Evolutionary conservation across 2,113 vertebrate species (phyloP).

Genomic region (Octodon degus): DNA sequence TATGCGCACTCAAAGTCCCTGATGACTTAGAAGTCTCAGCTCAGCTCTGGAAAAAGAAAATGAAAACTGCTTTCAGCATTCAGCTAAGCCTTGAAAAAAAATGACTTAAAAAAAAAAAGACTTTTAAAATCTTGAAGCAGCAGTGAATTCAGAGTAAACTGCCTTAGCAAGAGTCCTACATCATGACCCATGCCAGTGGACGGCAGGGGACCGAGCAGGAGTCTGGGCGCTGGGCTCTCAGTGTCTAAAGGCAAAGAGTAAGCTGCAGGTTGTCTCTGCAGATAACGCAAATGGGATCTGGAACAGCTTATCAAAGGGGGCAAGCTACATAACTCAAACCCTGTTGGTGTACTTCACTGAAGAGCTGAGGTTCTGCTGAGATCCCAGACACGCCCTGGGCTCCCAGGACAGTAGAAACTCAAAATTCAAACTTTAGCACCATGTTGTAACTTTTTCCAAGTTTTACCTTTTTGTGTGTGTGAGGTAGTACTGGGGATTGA

Average conservation of each 20-base stretch:
- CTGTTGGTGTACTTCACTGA: neutral
- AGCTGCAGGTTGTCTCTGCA: neutral
- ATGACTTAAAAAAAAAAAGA: neutral
- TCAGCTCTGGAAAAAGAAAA: conserved; percentile 35
- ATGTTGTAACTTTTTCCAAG: neutral
- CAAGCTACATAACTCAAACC: neutral
- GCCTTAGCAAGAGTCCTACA: neutral
- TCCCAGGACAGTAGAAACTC: neutral
- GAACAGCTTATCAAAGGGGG: neutral
- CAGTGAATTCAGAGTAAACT: conserved; percentile 17
- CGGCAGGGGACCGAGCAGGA: neutral
- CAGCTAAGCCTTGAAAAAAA: neutral
- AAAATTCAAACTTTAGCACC: conserved; percentile 40
- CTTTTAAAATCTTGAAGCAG: conserved; percentile 19
- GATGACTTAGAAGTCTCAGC: conserved; percentile 19
- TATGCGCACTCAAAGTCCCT: conserved; percentile 35
- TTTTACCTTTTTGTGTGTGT: neutral
- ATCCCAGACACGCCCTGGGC: neutral
- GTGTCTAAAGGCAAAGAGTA: neutral
- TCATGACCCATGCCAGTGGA: neutral
- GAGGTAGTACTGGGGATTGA: neutral
- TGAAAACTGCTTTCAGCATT: conserved; percentile 21
- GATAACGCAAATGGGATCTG: neutral
- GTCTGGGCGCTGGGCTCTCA: neutral
- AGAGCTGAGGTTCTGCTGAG: neutral